A percentile compares a stretch with the other conserved stretches of the same genome.
Evolutionary conservation across 2,888 invertebrate species (phyloP).

Genomic region (Deilephila elpenor): DNA sequence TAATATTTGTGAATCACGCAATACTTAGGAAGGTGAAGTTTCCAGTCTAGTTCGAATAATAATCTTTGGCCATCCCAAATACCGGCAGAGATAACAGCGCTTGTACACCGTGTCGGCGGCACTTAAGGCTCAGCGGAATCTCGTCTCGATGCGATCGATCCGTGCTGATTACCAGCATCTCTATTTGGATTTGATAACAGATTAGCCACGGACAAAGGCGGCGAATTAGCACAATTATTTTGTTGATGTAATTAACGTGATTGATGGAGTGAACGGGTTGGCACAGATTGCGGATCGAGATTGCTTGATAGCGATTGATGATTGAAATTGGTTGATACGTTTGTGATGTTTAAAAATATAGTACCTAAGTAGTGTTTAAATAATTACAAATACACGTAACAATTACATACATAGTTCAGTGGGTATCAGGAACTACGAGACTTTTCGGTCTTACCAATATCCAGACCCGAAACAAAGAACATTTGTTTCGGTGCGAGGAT

Average conservation of each 20-base stretch:
- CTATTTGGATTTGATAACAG: slow-evolving; percentile 17
- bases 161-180: slow-evolving; percentile 6
- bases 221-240: background rate
- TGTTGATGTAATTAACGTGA: background rate
- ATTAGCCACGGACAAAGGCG: background rate
- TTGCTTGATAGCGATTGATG: background rate
- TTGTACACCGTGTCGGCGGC: slow-evolving; percentile 24
- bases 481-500: too few relatives aligned
- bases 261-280: background rate
- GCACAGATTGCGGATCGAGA: background rate
- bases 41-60: background rate
- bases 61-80: slow-evolving; percentile 21
- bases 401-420: too few relatives aligned
- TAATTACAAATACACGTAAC: too few relatives aligned
- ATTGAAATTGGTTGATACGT: background rate
- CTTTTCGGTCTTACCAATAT: too few relatives aligned
- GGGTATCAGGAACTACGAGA: too few relatives aligned
- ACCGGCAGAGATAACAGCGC: slow-evolving; percentile 31
- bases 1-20: too few relatives aligned
- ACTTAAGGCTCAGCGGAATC: slow-evolving; percentile 30
- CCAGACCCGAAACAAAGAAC: too few relatives aligned
- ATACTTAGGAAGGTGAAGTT: background rate
- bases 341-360: too few relatives aligned
- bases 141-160: slow-evolving; percentile 24
- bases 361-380: too few relatives aligned